Conservation (phyloP, 2,113 vertebrate genomes). For the Periophthalmus modestus region DNA sequence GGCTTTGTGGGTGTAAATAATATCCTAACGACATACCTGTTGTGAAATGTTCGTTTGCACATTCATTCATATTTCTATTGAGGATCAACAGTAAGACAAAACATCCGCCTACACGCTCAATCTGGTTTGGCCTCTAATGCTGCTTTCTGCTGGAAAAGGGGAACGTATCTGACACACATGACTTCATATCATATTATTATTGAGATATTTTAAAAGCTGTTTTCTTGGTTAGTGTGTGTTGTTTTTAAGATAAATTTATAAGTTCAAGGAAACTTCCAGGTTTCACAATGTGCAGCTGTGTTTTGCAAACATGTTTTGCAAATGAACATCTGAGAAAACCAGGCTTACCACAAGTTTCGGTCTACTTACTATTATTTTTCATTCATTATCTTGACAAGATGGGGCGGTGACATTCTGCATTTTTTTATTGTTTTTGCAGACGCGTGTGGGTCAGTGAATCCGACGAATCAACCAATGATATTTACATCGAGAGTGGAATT, state of each 20-base stretch:
- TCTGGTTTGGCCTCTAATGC: neutral
- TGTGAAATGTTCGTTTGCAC: conserved; percentile 31
- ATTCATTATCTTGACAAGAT: neutral
- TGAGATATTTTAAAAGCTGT: neutral
- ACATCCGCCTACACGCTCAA: conserved; percentile 5
- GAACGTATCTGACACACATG: neutral
- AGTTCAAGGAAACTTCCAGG: conserved; percentile 58
- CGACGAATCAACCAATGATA: no score
- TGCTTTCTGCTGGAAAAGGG: neutral
- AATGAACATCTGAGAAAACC: conserved; percentile 9
- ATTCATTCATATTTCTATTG: conserved; percentile 16
- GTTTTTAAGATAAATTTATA: conserved; percentile 60
- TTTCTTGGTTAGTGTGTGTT: conserved; percentile 14
- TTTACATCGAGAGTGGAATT: no score
- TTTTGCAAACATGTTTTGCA: conserved; percentile 31
- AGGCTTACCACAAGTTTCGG: conserved; percentile 31
- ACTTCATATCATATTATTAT: neutral
- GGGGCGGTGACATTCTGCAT: neutral
- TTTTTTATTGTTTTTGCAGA: neutral
- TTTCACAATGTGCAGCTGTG: conserved; percentile 65
- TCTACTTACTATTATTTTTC: neutral
- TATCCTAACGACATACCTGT: conserved; percentile 28
- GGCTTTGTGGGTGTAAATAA: conserved; percentile 7
- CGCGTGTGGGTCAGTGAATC: no score
- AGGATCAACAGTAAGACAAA: conserved; percentile 27